Evolutionary conservation across 2,797 vertebrate genomes (phyloP), one percentile per base, ranked within the genome.

Genomic region (Coregonus suidteri): DNA sequence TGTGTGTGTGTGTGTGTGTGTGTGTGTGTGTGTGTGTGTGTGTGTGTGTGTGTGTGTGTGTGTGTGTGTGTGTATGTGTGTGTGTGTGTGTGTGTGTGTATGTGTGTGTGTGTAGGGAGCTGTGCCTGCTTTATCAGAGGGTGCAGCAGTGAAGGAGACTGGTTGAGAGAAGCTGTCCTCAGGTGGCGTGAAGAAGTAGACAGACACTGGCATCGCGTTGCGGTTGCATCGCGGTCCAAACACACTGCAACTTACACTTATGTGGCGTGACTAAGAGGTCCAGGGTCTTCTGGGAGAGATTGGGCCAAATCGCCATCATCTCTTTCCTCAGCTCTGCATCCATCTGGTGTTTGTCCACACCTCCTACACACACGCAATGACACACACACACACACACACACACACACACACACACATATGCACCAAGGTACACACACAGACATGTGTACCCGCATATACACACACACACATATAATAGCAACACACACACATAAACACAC

Each of bases 241-340:
- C 77, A 84, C 64, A 20, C 87, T 88, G 89, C 83, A 81, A 95
- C 94, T 97, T 96, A 98, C 97, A 95, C 93, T 98, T 98, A 90
- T 98, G 97, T 1, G 97, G 97, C 0, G 97, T 98, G 76, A 98
- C 97, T 81, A 98, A 93, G 87, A 98, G 95, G 90, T 98, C 97
- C 87, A 98, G 90, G 1, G 94, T 96, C 91, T 98, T 98, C 91
- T 98, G 97, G 54, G 97, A 98, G 77, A 98, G 93, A 89, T 98
- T 97, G 87, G 96, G 96, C 97, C 97, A 98, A 90, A 98, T 98
- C 16, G 97, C 97, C 95, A 97, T 97, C 97, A 98, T 98, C 89
- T 98, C 97, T 86, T 98, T 98, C 86, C 97, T 92, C 69, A 98
- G 92, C 87, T 98, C 97, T 0, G 96, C 94, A 0, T 98, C 97